phyloP scores from a whole-genome alignment of 1,140 invertebrate species.

The Aporrectodea caliginosa region DNA sequence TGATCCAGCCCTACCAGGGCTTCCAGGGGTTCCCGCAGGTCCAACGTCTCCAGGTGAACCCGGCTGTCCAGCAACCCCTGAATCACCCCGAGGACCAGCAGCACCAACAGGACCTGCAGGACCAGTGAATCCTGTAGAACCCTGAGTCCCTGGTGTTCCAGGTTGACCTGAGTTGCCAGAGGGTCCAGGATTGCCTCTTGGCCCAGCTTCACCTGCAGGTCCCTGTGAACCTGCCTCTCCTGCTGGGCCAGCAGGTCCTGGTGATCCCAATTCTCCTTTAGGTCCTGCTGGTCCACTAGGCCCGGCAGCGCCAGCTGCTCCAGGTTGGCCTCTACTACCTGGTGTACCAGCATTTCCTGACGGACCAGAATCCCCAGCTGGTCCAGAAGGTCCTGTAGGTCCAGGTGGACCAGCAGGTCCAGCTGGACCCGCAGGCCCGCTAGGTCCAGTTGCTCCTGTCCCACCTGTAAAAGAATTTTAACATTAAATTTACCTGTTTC shows the following conservation, averaged over 20 bases:
- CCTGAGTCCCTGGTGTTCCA: constrained; percentile 11
- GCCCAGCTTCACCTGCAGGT: background rate
- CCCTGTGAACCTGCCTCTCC: constrained; percentile 9
- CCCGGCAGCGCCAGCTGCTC: constrained; percentile 4
- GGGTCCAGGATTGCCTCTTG: constrained; percentile 11
- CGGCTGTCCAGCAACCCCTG: constrained; percentile 21
- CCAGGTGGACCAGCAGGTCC: constrained; percentile 16
- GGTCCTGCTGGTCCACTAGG: constrained; percentile 5
- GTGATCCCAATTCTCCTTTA: background rate
- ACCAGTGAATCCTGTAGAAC: constrained; percentile 25
- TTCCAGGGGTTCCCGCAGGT: background rate
- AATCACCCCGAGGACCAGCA: constrained; percentile 27
- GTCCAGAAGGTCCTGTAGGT: constrained; percentile 12
- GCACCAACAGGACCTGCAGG: constrained; percentile 12
- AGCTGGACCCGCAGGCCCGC: constrained; percentile 11
- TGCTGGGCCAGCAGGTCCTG: constrained; percentile 22
- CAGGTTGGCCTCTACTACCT: constrained; percentile 6
- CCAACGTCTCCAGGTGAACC: constrained; percentile 31
- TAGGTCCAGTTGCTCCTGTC: constrained; percentile 6
- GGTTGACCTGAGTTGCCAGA: background rate
- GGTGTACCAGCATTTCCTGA: constrained; percentile 4
- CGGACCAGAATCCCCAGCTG: background rate
- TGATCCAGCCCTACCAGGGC: constrained; percentile 17
- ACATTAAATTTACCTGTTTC: no score
- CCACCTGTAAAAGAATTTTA: constrained; percentile 5